These are phyloP conservation scores for Bombyx mandarina DNA, from an alignment of 1,140 invertebrate genomes.

Conservation along the genomic window DNA sequence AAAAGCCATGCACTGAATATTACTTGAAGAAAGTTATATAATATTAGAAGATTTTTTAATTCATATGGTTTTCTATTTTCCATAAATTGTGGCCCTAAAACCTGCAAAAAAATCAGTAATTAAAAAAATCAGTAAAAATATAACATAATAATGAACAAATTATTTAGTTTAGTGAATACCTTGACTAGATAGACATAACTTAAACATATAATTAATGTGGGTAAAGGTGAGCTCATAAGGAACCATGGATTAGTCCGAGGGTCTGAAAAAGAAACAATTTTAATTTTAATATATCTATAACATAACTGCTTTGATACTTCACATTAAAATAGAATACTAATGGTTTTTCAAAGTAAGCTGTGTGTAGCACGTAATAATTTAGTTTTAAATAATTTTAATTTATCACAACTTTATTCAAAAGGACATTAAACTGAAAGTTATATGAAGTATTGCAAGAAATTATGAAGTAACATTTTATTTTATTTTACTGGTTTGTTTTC, in stretches of 20 bases:
- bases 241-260: constrained; percentile 87
- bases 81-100: constrained; percentile 89
- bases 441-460: no score
- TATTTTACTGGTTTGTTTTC: no score
- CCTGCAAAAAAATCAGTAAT: constrained; percentile 50
- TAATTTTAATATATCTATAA: neutral
- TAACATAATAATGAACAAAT: no score
- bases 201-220: constrained; percentile 83
- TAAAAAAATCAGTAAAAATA: neutral
- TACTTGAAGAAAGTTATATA: constrained; percentile 91
- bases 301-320: no score
- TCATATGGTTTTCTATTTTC: constrained; percentile 90
- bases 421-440: no score
- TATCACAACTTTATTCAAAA: no score
- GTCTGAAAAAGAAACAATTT: constrained; percentile 70
- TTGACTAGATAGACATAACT: constrained; percentile 85
- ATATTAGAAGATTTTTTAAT: constrained; percentile 83
- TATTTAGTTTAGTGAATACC: constrained; percentile 36
- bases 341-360: no score
- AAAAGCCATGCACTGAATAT: constrained; percentile 88
- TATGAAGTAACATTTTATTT: no score
- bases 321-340: no score
- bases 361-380: no score
- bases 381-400: no score
- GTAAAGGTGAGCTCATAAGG: constrained; percentile 86